phyloP scores from a whole-genome alignment of 2,797 vertebrate genomes.

The Muraenolepis orangiensis region DNA sequence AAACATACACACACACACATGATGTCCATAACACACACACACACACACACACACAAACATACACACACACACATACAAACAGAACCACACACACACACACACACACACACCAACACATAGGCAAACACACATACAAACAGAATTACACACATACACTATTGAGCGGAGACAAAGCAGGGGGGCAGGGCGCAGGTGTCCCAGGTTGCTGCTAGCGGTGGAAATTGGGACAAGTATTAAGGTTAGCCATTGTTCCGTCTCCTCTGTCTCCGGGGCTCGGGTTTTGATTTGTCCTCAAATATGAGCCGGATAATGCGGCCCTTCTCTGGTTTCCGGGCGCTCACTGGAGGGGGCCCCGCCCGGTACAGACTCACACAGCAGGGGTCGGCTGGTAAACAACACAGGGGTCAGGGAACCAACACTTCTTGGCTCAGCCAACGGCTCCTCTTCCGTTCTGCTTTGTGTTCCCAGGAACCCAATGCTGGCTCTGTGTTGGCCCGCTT shows the following conservation, averaged over 20 bases:
- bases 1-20: too few species aligned
- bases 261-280: conserved; percentile 30
- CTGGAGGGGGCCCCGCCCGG: neutral
- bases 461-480: neutral
- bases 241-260: conserved; percentile 38
- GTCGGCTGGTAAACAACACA: neutral
- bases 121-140: neutral
- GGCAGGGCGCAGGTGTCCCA: conserved; percentile 5
- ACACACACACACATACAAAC: neutral
- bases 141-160: neutral
- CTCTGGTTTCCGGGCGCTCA: neutral
- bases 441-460: neutral
- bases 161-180: neutral
- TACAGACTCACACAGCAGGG: neutral
- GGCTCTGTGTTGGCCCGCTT: too few species aligned
- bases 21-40: too few species aligned
- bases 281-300: conserved; percentile 24
- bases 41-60: neutral
- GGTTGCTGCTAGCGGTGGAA: conserved; percentile 40
- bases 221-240: conserved; percentile 56
- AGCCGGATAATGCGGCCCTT: conserved; percentile 16
- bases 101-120: neutral
- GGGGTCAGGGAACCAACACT: neutral
- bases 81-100: neutral
- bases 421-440: neutral